phyloP scores from a whole-genome alignment of 2,888 invertebrate genomes.

The Aethes cnicana region DNA sequence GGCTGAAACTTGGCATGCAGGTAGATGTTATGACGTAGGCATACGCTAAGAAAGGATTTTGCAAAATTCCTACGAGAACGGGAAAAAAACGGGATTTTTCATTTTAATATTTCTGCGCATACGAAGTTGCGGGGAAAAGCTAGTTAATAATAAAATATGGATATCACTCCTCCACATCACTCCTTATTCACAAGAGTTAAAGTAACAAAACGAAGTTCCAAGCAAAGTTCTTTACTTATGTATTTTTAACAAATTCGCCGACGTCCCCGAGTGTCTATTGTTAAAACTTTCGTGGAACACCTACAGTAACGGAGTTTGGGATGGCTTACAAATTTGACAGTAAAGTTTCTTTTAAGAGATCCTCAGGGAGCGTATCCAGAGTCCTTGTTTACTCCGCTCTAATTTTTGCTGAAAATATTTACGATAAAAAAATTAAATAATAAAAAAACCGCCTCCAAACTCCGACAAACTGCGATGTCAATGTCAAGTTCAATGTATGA shows the following conservation, averaged over 20 bases:
- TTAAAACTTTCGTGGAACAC: conserved; percentile 20
- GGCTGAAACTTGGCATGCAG: no score
- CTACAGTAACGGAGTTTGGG: conserved; percentile 15
- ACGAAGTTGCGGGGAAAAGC: no score
- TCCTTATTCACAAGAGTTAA: neutral
- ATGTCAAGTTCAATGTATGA: no score
- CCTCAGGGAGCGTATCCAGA: neutral
- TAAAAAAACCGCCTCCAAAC: no score
- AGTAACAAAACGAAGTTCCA: conserved; percentile 5
- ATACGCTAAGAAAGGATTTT: no score
- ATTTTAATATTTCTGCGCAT: no score
- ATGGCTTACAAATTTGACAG: conserved; percentile 12
- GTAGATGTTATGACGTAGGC: no score
- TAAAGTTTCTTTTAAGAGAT: neutral
- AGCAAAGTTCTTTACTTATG: conserved; percentile 6
- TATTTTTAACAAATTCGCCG: conserved; percentile 20
- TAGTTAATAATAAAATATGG: no score
- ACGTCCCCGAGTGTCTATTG: conserved; percentile 16
- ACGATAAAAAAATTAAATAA: no score
- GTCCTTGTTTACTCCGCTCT: conserved; percentile 7
- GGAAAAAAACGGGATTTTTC: no score
- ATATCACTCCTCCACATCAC: conserved; percentile 5
- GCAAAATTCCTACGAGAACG: no score
- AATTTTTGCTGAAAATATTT: conserved; percentile 1
- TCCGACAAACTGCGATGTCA: no score